phyloP scores from a whole-genome alignment of 2,113 vertebrate genomes.

The Ciconia maguari region DNA sequence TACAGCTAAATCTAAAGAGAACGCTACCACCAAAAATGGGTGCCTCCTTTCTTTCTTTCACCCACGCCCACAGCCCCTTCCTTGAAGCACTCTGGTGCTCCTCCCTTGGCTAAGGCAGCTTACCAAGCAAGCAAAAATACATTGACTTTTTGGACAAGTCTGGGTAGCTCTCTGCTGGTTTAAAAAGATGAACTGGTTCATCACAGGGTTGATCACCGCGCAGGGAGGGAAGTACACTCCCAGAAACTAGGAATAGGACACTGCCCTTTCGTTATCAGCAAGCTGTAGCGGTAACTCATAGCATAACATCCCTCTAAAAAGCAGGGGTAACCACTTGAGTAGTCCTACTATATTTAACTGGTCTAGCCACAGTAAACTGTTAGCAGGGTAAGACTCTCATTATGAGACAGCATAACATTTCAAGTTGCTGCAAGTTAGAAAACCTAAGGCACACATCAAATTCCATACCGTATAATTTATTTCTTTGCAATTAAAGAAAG shows the following conservation, averaged over 20 bases:
- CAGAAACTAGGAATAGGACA: not conserved
- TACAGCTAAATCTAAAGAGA: not conserved
- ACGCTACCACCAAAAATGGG: not conserved
- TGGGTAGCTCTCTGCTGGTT: not conserved
- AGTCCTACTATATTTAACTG: not conserved
- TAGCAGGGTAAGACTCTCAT: not conserved
- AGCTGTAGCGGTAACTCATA: not conserved
- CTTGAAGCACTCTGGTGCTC: not conserved
- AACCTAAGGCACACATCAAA: not conserved
- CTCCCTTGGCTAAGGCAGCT: not conserved
- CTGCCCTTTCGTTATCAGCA: not conserved
- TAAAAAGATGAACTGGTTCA: not conserved
- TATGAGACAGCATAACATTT: not conserved
- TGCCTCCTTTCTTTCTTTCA: not conserved
- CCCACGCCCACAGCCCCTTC: not conserved
- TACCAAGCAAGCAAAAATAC: not conserved
- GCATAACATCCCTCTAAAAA: not conserved
- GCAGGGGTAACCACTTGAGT: fast-evolving
- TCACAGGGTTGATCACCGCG: fast-evolving
- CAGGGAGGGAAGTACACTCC: not conserved
- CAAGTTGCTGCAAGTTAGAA: not conserved
- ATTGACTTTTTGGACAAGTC: not conserved
- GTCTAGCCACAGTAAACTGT: not conserved
- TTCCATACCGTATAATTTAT: not conserved
- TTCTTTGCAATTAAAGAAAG: not conserved